A percentile compares a stretch with the other conserved stretches of the same genome.
Evolutionary conservation across 35 echinoderm and acorn worm species (phyloP).

Genomic region (Apostichopus japonicus): DNA sequence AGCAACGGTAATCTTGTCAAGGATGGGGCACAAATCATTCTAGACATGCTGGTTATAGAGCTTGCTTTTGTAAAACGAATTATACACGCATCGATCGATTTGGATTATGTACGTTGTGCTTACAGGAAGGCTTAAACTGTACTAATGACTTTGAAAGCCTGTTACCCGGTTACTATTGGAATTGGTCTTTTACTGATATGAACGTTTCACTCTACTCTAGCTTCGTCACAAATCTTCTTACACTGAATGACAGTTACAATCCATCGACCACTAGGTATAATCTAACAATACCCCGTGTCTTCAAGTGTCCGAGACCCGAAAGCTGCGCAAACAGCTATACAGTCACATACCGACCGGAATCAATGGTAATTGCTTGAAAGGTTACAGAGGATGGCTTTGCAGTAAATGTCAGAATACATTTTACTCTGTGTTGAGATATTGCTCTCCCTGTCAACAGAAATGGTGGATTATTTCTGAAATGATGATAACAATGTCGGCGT

Average conservation of each 20-base stretch:
- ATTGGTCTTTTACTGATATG: conserved; percentile 10
- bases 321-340: not conserved
- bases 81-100: no score
- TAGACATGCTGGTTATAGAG: no score
- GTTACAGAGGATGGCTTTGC: not conserved
- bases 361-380: not conserved
- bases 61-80: no score
- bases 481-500: no score
- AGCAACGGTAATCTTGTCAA: no score
- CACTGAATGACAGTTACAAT: not conserved
- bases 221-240: not conserved
- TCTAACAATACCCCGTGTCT: not conserved
- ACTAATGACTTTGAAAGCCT: no score
- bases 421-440: not conserved
- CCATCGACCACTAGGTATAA: not conserved
- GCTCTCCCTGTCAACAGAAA: not conserved
- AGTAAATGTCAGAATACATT: not conserved
- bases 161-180: conserved; percentile 54
- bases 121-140: no score
- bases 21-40: no score
- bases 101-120: no score
- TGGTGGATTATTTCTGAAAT: not conserved
- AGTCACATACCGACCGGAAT: not conserved
- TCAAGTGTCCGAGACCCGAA: not conserved
- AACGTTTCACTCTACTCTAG: not conserved